phyloP scores from a whole-genome alignment of 2,113 vertebrate species.

The Eudyptes chrysolophus region DNA sequence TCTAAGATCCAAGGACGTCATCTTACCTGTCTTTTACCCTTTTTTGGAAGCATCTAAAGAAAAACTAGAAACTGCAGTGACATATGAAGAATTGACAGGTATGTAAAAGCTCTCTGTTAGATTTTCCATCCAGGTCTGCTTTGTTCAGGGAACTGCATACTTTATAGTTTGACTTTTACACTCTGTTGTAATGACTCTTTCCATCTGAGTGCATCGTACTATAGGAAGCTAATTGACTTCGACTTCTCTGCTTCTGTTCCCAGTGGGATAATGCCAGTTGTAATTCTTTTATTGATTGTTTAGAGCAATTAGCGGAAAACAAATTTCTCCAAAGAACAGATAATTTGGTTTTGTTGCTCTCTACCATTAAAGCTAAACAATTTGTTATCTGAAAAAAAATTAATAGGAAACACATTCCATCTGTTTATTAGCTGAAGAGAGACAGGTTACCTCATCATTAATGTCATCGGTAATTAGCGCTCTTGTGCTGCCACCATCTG shows the following conservation, averaged over 20 bases:
- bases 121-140: neutral
- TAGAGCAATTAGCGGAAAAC: constrained; percentile 64
- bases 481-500: constrained; percentile 22
- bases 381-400: constrained; percentile 41
- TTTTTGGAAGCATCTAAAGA: neutral
- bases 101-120: neutral
- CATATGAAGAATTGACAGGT: neutral
- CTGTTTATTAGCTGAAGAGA: constrained; percentile 55
- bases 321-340: constrained; percentile 51
- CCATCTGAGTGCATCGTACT: constrained; percentile 5
- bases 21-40: neutral
- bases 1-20: neutral
- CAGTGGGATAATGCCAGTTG: constrained; percentile 39
- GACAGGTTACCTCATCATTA: constrained; percentile 56
- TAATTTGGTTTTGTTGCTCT: constrained; percentile 40
- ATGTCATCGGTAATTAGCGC: constrained; percentile 53
- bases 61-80: neutral
- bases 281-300: constrained; percentile 60
- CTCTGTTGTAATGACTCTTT: constrained; percentile 28
- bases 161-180: neutral
- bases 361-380: constrained; percentile 47
- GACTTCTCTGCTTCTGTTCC: constrained; percentile 45
- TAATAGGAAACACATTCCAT: constrained; percentile 47
- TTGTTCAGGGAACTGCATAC: neutral
- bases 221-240: constrained; percentile 69